These are phyloP conservation scores for Tribolium madens DNA, from an alignment of 1,140 invertebrate genomes.

Conservation along the genomic window DNA sequence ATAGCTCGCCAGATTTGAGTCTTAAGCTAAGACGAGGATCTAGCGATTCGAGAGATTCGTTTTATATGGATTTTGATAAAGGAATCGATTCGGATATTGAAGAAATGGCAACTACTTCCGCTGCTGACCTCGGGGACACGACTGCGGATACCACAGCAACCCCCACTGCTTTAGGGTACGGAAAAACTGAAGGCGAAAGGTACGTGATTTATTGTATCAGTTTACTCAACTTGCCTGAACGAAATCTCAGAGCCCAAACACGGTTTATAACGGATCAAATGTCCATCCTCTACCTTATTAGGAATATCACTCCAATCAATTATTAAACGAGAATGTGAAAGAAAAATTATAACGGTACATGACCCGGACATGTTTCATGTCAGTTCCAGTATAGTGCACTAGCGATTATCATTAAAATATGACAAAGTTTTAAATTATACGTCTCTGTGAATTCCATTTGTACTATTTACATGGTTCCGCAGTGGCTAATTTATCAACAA, in stretches of 20 bases:
- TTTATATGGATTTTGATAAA: constrained; percentile 89
- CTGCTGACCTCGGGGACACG: constrained; percentile 60
- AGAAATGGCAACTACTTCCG: constrained; percentile 78
- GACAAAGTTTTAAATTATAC: constrained; percentile 22
- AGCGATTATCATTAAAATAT: constrained; percentile 10
- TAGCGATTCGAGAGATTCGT: constrained; percentile 86
- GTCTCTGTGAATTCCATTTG: neutral
- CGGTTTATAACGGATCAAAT: neutral
- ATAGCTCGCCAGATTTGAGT: constrained; percentile 86
- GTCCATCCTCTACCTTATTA: neutral
- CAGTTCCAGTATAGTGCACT: neutral
- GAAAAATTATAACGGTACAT: constrained; percentile 13
- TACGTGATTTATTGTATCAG: constrained; percentile 38
- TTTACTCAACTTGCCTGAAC: constrained; percentile 1
- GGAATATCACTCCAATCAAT: neutral
- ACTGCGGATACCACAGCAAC: constrained; percentile 68
- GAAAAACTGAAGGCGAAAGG: constrained; percentile 55
- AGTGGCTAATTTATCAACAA: neutral
- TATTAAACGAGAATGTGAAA: neutral
- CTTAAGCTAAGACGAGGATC: constrained; percentile 84
- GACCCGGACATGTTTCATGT: neutral
- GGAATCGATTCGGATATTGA: constrained; percentile 91
- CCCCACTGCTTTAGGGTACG: constrained; percentile 66
- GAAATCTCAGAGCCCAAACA: neutral
- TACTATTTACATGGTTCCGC: neutral